phyloP scores from a whole-genome alignment of 1,140 invertebrate species.

The Pseudomyrmex flavicornis region DNA sequence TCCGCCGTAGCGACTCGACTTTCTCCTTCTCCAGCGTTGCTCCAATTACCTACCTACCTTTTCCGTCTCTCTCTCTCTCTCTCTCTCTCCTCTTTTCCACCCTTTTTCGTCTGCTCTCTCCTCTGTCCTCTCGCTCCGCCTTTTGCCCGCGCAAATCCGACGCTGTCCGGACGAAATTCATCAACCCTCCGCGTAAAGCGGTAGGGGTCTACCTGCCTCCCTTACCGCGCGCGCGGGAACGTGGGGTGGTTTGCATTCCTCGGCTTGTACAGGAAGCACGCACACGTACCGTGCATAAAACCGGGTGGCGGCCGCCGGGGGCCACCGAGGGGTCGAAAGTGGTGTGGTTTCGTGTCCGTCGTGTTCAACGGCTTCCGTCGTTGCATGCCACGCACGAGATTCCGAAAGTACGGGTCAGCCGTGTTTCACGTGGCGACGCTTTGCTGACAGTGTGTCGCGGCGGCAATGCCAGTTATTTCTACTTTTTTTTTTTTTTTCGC shows the following conservation, averaged over 20 bases:
- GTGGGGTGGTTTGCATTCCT: conserved; percentile 59
- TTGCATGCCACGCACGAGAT: conserved; percentile 64
- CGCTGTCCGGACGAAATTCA: conserved; percentile 67
- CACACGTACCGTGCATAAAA: conserved; percentile 67
- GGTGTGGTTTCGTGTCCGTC: conserved; percentile 62
- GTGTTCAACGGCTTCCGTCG: conserved; percentile 67
- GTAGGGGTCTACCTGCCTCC: neutral
- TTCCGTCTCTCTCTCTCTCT: conserved; percentile 1
- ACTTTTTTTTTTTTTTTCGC: neutral
- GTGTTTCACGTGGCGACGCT: conserved; percentile 63
- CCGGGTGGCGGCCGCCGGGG: conserved; percentile 25
- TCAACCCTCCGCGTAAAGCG: conserved; percentile 56
- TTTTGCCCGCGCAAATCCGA: conserved; percentile 58
- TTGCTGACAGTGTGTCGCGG: conserved; percentile 49
- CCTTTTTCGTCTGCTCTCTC: conserved; percentile 6
- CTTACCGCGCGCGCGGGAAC: neutral
- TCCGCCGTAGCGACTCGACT: conserved; percentile 60
- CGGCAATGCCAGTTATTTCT: conserved; percentile 40
- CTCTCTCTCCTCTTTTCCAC: neutral
- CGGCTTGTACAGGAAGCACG: conserved; percentile 67
- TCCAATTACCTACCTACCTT: conserved; percentile 67
- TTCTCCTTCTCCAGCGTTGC: conserved; percentile 57
- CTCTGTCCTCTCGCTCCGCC: neutral
- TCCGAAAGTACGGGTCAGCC: conserved; percentile 55
- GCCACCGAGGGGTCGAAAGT: conserved; percentile 49